Evolutionary conservation across 2,797 vertebrate genomes (phyloP), one percentile per base, ranked within the genome.

Genomic region (Lutjanus campechanus): DNA sequence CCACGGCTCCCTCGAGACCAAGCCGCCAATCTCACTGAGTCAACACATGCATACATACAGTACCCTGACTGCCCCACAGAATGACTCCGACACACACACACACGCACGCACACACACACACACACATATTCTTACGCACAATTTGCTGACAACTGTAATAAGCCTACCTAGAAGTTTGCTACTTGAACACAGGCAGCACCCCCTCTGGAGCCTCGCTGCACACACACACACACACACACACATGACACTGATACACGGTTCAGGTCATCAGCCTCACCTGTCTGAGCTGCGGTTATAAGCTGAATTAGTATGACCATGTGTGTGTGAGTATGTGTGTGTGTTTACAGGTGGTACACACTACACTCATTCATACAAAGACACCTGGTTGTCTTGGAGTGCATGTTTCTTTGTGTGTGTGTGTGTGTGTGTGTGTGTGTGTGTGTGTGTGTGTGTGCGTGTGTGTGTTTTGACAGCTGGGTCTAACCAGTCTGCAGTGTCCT

Each of bases 11-110:
- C 90, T 58, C 0, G 84, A 84, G 91, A 91, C 86, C 74, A 16
- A 85, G 85, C 89, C 78, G 84, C 91, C 85, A 93, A 93, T 92
- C 89, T 92, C 79, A 71, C 89, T 90, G 81, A 92, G 88, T 91
- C 91, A 93, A 93, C 90, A 94, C 84, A 85, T 76, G 77, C 72
- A 74, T 79, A 75, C 75, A 81, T 82, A 82, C 82, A 81, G 86
- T 89, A 67, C 83, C 53, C 71, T 63, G 61, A 78, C 70, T 75
- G 59, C 76, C 73, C 36, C 70, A 16, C 81, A 51, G 50, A 88
- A 54, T 65, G 44, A 81, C 56, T 29, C 66, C 70, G 2, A 63
- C 61, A 64, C 59, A 82, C 67, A 69, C 49, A 72, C 65, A 75
- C 62, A 66, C 67, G 72, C 56, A 51, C 67, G 73, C 53, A 62